A percentile compares a stretch with the other conserved stretches of the same genome.
Conservation (phyloP, 2,888 invertebrate genomes). For the Agrotis ipsilon region DNA sequence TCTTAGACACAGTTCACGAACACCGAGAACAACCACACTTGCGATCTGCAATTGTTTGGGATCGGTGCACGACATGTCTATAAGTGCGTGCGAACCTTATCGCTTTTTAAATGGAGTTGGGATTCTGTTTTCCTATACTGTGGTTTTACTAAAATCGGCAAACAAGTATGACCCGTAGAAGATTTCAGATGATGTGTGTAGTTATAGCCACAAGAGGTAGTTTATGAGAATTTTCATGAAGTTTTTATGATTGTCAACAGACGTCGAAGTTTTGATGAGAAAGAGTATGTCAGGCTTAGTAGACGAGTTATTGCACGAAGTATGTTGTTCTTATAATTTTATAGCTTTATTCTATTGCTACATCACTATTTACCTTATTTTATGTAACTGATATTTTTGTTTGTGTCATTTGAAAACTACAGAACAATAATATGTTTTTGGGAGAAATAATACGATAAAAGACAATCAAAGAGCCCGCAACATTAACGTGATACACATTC, state of each 20-base stretch:
- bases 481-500: constrained; percentile 8
- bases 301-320: constrained; percentile 20
- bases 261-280: constrained; percentile 43
- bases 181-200: constrained; percentile 26
- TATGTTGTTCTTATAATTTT: constrained; percentile 41
- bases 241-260: constrained; percentile 59
- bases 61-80: not conserved
- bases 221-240: constrained; percentile 51
- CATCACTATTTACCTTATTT: constrained; percentile 12
- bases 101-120: not conserved
- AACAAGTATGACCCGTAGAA: constrained; percentile 21
- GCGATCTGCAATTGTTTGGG: not conserved
- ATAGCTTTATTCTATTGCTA: not conserved
- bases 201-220: constrained; percentile 18
- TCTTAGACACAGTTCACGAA: not conserved
- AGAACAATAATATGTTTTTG: not conserved
- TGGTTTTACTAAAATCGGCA: not conserved
- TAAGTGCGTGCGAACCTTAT: not conserved
- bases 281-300: constrained; percentile 21
- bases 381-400: not conserved
- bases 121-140: constrained; percentile 3
- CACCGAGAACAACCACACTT: not conserved
- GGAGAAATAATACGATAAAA: not conserved
- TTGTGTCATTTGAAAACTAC: not conserved
- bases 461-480: constrained; percentile 2